These are phyloP conservation scores for Meiosimyza decipiens DNA, from an alignment of 2,888 invertebrate species.

Conservation along the genomic window DNA sequence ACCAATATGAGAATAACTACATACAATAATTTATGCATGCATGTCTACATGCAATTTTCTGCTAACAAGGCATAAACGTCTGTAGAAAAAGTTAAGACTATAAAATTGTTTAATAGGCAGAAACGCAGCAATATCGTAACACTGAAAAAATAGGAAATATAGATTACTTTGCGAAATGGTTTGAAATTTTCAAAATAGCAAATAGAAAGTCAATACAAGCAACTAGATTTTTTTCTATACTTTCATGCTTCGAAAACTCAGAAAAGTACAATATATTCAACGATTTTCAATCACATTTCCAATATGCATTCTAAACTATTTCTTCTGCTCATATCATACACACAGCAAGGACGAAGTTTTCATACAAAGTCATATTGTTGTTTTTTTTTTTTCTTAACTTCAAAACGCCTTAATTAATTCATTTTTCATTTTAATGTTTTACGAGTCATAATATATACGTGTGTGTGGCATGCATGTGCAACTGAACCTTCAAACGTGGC, in stretches of 20 bases:
- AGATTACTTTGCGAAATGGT: no score
- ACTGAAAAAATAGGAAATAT: no score
- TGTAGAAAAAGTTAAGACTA: constrained; percentile 19
- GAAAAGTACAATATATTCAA: no score
- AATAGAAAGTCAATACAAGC: no score
- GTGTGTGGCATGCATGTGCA: background rate
- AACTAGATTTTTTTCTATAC: no score
- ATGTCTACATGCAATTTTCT: constrained; percentile 26
- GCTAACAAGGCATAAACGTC: constrained; percentile 33
- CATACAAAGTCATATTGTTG: background rate
- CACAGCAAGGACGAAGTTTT: background rate
- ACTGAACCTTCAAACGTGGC: background rate
- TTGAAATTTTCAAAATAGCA: no score
- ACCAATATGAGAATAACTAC: no score
- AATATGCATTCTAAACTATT: no score
- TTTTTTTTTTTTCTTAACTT: background rate
- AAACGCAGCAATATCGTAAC: background rate
- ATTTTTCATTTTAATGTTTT: constrained; percentile 23
- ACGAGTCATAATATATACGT: constrained; percentile 5
- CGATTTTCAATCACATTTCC: no score
- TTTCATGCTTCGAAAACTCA: no score
- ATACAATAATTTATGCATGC: background rate
- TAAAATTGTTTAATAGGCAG: constrained; percentile 22
- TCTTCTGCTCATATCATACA: background rate
- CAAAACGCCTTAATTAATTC: constrained; percentile 22